Percentiles rank a stretch among this genome's conserved stretches.
Conservation (phyloP, 2,888 invertebrate genomes). For the Pseudoips prasinana region DNA sequence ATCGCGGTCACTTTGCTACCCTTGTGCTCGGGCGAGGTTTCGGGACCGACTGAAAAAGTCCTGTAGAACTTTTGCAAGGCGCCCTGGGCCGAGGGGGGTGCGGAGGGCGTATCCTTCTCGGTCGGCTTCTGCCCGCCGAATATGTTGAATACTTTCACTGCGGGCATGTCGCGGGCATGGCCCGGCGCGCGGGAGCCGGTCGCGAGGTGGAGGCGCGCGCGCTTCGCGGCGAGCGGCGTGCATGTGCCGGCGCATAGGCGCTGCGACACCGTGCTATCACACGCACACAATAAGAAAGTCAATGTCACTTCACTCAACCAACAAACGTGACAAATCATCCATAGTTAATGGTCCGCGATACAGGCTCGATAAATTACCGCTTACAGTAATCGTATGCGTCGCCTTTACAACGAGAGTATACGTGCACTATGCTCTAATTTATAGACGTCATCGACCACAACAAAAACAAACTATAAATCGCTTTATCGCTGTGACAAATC, state of each 20-base stretch:
- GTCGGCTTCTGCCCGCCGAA: constrained; percentile 79
- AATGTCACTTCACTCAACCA: constrained; percentile 66
- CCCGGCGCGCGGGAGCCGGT: constrained; percentile 66
- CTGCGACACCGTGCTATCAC: constrained; percentile 49
- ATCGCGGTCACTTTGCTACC: constrained; percentile 75
- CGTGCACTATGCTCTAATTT: no score
- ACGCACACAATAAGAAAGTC: constrained; percentile 71
- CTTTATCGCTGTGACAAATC: background rate
- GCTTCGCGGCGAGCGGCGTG: constrained; percentile 69
- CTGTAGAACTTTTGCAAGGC: constrained; percentile 78
- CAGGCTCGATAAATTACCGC: constrained; percentile 17
- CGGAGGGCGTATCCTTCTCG: constrained; percentile 61
- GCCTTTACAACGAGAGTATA: constrained; percentile 1
- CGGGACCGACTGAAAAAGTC: constrained; percentile 73
- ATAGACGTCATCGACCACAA: constrained; percentile 1
- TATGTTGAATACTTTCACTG: constrained; percentile 81
- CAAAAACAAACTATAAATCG: constrained; percentile 9
- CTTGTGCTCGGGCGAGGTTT: constrained; percentile 62
- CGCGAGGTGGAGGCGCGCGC: constrained; percentile 75
- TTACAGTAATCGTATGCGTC: constrained; percentile 7
- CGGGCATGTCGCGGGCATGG: constrained; percentile 78
- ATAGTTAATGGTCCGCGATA: constrained; percentile 33
- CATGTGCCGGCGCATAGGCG: constrained; percentile 56
- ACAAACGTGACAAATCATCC: constrained; percentile 56
- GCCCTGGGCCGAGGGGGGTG: constrained; percentile 58